Evolutionary conservation across 2,888 invertebrate species (phyloP).

Genomic region (Sphaeridia pumilis): DNA sequence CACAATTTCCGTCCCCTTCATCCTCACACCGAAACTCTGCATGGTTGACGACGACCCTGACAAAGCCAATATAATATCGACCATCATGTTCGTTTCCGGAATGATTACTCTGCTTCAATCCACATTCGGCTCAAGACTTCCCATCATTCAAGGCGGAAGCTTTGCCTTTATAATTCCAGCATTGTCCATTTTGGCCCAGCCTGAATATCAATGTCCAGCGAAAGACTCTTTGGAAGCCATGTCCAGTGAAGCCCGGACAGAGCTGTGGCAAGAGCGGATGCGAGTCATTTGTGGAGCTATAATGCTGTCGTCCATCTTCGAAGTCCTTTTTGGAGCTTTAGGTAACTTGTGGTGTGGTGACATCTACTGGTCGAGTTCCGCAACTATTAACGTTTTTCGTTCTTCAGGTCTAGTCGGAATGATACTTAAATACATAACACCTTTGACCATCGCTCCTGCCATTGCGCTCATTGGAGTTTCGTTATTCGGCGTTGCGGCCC

Average conservation of each 20-base stretch:
- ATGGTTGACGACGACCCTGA: slow-evolving; percentile 63
- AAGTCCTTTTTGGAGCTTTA: slow-evolving; percentile 59
- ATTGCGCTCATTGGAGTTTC: slow-evolving; percentile 72
- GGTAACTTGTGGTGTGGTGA: too few species aligned
- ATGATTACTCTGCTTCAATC: slow-evolving; percentile 61
- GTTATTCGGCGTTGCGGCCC: slow-evolving; percentile 66
- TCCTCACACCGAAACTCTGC: slow-evolving; percentile 66
- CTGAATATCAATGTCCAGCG: slow-evolving; percentile 58
- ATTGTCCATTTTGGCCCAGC: slow-evolving; percentile 58
- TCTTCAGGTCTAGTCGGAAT: slow-evolving; percentile 66
- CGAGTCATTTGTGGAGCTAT: slow-evolving; percentile 73
- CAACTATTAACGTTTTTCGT: too few species aligned
- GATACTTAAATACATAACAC: slow-evolving; percentile 62
- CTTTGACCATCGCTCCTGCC: slow-evolving; percentile 70
- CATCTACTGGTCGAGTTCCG: too few species aligned
- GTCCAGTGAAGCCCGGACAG: slow-evolving; percentile 46
- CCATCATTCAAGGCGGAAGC: slow-evolving; percentile 49
- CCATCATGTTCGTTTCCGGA: slow-evolving; percentile 70
- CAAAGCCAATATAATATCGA: slow-evolving; percentile 63
- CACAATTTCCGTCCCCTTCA: slow-evolving; percentile 69
- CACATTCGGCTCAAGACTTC: slow-evolving; percentile 56
- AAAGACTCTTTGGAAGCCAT: slow-evolving; percentile 44
- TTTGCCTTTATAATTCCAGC: slow-evolving; percentile 70
- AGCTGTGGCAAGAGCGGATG: slow-evolving; percentile 62
- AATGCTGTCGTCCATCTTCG: slow-evolving; percentile 62